Evolutionary conservation across 1,140 invertebrate genomes (phyloP), one percentile per base, ranked within the genome.

Genomic region (Gryon sp.): DNA sequence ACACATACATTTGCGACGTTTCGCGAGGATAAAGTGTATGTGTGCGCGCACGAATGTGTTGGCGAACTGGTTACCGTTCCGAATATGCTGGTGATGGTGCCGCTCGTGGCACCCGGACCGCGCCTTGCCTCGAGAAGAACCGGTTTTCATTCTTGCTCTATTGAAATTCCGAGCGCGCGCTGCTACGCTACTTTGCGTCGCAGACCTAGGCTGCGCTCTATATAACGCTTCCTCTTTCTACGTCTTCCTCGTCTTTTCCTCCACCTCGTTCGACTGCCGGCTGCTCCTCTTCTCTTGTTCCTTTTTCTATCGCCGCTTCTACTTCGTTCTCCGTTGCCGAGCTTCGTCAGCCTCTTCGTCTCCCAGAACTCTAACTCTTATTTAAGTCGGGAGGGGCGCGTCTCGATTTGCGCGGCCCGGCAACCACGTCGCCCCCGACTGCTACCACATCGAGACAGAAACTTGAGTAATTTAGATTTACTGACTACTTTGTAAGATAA

Each of bases 381-480:
- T 63, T 73, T 62, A 48, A 63, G 53, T 32, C 36, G 41, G 38
- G 19, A 30, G 41, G 46, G 59, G 43, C 48, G 55, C 59, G 38
- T 26, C 46, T 66, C 60, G 60, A 53, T 74, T 66, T 52, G 43
- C 50, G 70, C 52, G 24, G 41, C 48, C 46, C 48, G 45, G 48
- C 62, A 38, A 32, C 26, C 48, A 40, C 62, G 48, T 60, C 34
- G 55, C 48, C 63, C 63, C 30, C 32, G 19, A 43, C 45, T 11
- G 65, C 65, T 43, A 53, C 55, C 66, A 30, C 43, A 63, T 48
- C 48, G 16, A 65, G 60, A 74, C 70, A 60, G 52, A 74, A 73
- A 74, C 60, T 66, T 66, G 70, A 66, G 70, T 74, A 66, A 74
- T 74, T 74, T 66, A 60, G 62, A 74, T 74, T 66, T 74, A 74